Evolutionary conservation across 1,140 invertebrate genomes (phyloP), one percentile per base, ranked within the genome.

Genomic region (Zaprionus camerounensis): DNA sequence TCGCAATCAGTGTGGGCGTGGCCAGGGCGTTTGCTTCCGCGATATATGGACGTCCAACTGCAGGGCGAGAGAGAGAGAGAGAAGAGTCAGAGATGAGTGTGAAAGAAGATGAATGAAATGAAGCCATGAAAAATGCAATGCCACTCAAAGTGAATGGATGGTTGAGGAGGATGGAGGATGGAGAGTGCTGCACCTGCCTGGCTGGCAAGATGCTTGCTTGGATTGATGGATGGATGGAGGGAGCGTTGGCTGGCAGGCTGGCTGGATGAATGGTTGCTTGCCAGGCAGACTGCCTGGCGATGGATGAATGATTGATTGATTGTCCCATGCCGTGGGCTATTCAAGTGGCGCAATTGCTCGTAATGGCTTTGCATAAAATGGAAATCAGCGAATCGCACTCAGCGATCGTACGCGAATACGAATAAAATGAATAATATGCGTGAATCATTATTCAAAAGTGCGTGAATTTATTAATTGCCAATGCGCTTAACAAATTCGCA

Each of bases 11-110:
- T 6, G 96, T 97, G 17, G 96, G 96, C 20, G 96, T 97, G 9
- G 96, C 95, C 36, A 97, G 88, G 0, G 95, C 94, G 38, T 95
- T 95, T n/a, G 96, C 95, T 93, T 97, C 96, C 68, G 96, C 96
- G 38, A 97, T 95, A 87, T 96, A 96, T 0, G 96, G 95, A n/a
- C 95, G 94, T 34, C 97, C 96, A 88, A 97, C 97, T 97, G 93
- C 9, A 7, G 17, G 24, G 15, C 22, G 5, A 17, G 11, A 64
- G 2, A 69, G 53, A 28, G 13, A 71, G 57, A 58, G 28, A n/a
- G 20, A 53, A 41, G 7, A 44, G 11, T 6, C 12, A 24, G 24
- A 38, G 55, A 46, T 46, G 12, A 71, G 20, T 36, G 57, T 46
- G 41, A 66, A 57, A 51, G 71, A 57, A 51, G 57, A 67, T 80